Evolutionary conservation across 23 tunicate genomes (phyloP).

Genomic region (Diplosoma virens): DNA sequence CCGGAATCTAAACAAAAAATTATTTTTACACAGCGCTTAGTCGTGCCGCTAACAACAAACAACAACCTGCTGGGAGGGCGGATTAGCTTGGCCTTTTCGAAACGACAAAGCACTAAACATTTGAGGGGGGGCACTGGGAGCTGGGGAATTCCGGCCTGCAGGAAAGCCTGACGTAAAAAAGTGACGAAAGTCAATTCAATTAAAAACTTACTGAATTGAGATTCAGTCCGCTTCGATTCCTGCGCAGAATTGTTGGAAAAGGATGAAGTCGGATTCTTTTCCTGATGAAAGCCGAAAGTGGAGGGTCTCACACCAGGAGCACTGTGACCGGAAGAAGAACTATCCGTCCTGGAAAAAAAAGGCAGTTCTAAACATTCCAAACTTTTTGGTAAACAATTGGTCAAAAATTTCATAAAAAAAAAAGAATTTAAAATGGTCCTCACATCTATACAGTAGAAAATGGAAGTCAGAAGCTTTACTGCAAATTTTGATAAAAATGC

Average conservation of each 20-base stretch:
- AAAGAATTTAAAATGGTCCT: too few relatives aligned
- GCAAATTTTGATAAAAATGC: too few relatives aligned
- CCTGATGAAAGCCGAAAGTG: not conserved
- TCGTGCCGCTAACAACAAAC: not conserved
- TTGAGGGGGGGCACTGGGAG: conserved; percentile 7
- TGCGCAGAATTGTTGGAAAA: not conserved
- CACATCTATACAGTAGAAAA: too few relatives aligned
- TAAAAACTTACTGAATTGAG: too few relatives aligned
- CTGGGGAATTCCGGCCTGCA: conserved; percentile 21
- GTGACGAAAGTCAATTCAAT: too few relatives aligned
- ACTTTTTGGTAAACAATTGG: too few relatives aligned
- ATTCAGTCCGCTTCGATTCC: not conserved
- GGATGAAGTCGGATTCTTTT: not conserved
- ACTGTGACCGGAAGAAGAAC: not conserved
- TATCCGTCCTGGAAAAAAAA: not conserved
- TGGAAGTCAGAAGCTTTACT: too few relatives aligned
- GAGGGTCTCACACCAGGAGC: not conserved
- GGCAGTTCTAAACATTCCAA: too few relatives aligned
- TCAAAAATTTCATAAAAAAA: too few relatives aligned
- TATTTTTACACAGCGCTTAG: not conserved
- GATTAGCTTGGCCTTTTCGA: not conserved
- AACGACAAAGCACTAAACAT: conserved; percentile 36
- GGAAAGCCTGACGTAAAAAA: too few relatives aligned
- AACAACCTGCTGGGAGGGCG: conserved; percentile 5
- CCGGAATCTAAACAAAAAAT: not conserved